Conservation (phyloP, 2,797 vertebrate species). For the Phrynocephalus guinanensis region DNA sequence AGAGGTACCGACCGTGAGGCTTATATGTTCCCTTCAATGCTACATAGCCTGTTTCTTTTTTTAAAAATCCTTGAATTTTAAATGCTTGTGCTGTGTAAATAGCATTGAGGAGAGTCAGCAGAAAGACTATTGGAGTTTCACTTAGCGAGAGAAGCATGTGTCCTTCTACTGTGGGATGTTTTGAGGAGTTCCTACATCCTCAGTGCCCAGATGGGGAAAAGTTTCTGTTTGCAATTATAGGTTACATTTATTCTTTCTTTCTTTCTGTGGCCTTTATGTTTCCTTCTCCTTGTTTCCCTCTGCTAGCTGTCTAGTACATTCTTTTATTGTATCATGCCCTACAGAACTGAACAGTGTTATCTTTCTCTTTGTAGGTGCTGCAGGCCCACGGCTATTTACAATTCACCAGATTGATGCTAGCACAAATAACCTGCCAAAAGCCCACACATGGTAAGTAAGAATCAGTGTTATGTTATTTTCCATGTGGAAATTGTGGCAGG, state of each 20-base stretch:
- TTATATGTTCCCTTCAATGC: neutral
- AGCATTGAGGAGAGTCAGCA: neutral
- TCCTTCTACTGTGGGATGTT: neutral
- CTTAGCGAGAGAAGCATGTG: neutral
- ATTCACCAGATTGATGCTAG: conserved; percentile 98
- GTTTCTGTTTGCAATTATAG: neutral
- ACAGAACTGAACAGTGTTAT: conserved; percentile 25
- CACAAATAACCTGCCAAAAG: conserved; percentile 95
- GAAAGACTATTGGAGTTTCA: neutral
- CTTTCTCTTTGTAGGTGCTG: conserved; percentile 84
- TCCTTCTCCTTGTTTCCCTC: neutral
- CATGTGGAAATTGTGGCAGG: neutral
- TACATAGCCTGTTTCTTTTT: neutral
- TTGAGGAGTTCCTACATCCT: neutral
- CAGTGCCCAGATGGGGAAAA: neutral
- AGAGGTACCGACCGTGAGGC: neutral
- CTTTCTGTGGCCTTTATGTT: conserved; percentile 6
- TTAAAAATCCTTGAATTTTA: neutral
- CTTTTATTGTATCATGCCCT: too few species aligned
- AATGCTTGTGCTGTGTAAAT: neutral
- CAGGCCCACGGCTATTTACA: conserved; percentile 94
- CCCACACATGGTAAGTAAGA: conserved; percentile 91
- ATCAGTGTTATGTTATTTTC: conserved; percentile 10
- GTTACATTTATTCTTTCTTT: neutral
- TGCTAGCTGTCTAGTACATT: neutral